Evolutionary conservation across 1,140 invertebrate genomes (phyloP).

Genomic region (Caerostris darwini): DNA sequence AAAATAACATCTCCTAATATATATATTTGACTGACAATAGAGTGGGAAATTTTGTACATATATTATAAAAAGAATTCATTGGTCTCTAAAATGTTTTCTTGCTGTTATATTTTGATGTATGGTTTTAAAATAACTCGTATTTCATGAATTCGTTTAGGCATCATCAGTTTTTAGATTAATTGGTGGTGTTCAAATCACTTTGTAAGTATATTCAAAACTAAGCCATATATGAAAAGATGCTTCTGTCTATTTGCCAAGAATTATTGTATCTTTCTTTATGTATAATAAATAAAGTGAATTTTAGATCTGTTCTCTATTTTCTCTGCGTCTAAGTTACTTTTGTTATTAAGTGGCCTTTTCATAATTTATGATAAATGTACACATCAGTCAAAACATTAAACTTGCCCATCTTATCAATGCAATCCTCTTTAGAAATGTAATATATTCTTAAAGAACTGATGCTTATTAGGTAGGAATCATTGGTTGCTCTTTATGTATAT

Average conservation of each 20-base stretch:
- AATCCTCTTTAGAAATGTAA: no score
- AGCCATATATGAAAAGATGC: constrained; percentile 60
- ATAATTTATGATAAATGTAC: no score
- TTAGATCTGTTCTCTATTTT: constrained; percentile 66
- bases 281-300: constrained; percentile 72
- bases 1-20: constrained; percentile 44
- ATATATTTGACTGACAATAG: constrained; percentile 6
- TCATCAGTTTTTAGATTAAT: constrained; percentile 72
- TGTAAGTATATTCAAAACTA: constrained; percentile 59
- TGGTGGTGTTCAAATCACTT: constrained; percentile 65
- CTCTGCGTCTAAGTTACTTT: not conserved
- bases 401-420: no score
- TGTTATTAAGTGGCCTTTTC: not conserved
- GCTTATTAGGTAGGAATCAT: no score
- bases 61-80: not conserved
- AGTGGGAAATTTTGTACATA: constrained; percentile 58
- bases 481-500: no score
- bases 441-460: no score
- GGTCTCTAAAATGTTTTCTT: constrained; percentile 20
- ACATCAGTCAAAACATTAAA: no score
- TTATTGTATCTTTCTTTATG: constrained; percentile 66
- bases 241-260: constrained; percentile 56
- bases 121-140: constrained; percentile 58
- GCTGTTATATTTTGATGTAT: constrained; percentile 18
- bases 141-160: constrained; percentile 32